Evolutionary conservation across 2,797 vertebrate species (phyloP).

Genomic region (Hybognathus amarus): DNA sequence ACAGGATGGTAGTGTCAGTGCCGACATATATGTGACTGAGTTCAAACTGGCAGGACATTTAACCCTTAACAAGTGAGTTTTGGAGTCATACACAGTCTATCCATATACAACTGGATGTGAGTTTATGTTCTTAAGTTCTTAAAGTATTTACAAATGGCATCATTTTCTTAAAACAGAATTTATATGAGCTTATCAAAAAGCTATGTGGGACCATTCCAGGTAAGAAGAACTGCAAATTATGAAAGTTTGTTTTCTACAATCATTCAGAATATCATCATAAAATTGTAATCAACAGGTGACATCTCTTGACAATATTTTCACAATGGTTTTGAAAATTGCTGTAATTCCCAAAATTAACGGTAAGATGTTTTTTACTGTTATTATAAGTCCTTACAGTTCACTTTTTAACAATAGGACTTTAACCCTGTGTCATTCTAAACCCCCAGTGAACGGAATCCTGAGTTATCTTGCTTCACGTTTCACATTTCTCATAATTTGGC

Average conservation of each 20-base stretch:
- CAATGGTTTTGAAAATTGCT: constrained; percentile 67
- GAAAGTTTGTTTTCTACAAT: background rate
- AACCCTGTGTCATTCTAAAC: background rate
- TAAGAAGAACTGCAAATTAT: constrained; percentile 52
- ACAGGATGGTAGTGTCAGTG: constrained; percentile 74
- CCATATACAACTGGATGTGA: background rate
- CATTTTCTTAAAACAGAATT: constrained; percentile 65
- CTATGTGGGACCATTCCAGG: constrained; percentile 77
- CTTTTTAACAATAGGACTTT: background rate
- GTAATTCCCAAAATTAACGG: constrained; percentile 76
- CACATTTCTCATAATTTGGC: background rate
- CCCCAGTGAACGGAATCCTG: background rate
- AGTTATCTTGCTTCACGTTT: background rate
- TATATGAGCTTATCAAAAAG: constrained; percentile 70
- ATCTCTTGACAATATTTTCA: constrained; percentile 66
- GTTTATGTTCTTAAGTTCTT: background rate
- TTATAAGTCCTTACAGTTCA: background rate
- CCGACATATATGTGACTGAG: constrained; percentile 63
- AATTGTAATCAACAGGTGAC: constrained; percentile 65
- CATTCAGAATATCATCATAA: constrained; percentile 8
- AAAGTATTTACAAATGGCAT: background rate
- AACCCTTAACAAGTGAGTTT: constrained; percentile 74
- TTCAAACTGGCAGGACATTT: constrained; percentile 69
- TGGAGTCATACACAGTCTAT: background rate
- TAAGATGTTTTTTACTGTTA: constrained; percentile 61